Percentiles rank a stretch among this genome's conserved stretches.
These are phyloP conservation scores for Dallia pectoralis DNA, from an alignment of 2,797 vertebrate species.

Conservation along the genomic window DNA sequence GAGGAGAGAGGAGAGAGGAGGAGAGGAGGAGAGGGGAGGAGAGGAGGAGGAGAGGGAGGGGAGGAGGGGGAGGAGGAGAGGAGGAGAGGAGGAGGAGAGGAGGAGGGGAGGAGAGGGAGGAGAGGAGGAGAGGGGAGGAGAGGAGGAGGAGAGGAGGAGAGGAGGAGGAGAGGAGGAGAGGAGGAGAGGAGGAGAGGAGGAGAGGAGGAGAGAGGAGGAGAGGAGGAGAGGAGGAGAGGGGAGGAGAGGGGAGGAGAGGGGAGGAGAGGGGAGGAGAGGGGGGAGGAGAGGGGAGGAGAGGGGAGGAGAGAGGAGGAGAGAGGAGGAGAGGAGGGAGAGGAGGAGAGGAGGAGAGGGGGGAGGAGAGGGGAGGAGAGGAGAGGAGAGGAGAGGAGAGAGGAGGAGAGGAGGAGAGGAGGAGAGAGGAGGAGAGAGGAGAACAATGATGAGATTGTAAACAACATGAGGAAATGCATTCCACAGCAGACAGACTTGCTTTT, in stretches of 20 bases:
- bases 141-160: too few relatives aligned
- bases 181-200: neutral
- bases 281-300: neutral
- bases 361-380: neutral
- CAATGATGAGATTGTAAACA: neutral
- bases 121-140: too few relatives aligned
- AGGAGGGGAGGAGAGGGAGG: too few relatives aligned
- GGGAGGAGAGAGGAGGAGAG: neutral
- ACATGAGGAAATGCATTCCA: constrained; percentile 17
- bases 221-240: too few relatives aligned
- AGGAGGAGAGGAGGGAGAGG: neutral
- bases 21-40: too few relatives aligned
- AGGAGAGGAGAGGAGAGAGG: neutral
- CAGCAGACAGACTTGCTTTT: constrained; percentile 15
- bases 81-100: neutral
- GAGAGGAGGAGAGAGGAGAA: neutral
- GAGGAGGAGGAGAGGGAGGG: neutral
- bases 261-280: too few relatives aligned
- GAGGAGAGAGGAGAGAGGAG: too few relatives aligned
- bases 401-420: neutral
- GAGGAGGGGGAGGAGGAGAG: neutral
- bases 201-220: neutral
- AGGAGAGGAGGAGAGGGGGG: too few relatives aligned
- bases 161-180: too few relatives aligned
- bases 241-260: too few relatives aligned